Conservation (phyloP, 2,113 vertebrate genomes). For the Leptobrachium ailaonicum region DNA sequence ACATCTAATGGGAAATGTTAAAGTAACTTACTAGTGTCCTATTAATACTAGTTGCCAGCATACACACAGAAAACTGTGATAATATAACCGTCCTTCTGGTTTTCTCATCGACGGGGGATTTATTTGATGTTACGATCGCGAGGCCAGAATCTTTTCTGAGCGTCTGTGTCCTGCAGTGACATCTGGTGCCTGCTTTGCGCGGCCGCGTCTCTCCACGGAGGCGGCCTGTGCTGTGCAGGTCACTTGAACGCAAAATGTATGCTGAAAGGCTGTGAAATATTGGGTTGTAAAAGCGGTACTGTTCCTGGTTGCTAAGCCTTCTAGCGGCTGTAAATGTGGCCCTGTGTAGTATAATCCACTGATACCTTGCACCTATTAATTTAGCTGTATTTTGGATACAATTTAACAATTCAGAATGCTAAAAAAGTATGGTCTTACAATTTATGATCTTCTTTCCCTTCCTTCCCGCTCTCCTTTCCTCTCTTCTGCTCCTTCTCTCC, state of each 20-base stretch:
- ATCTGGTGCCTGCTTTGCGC: conserved; percentile 30
- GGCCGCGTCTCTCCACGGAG: conserved; percentile 6
- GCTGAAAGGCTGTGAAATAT: conserved; percentile 36
- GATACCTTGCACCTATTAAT: too few species aligned
- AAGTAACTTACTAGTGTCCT: not conserved
- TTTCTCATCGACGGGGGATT: not conserved
- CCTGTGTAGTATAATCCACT: not conserved
- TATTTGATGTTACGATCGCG: not conserved
- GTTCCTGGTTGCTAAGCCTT: not conserved
- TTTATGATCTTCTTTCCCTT: too few species aligned
- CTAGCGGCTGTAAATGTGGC: not conserved
- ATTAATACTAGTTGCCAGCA: not conserved
- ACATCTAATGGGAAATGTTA: not conserved
- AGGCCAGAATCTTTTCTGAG: not conserved
- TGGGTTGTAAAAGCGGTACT: conserved; percentile 1
- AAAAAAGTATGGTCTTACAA: too few species aligned
- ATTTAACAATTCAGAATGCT: too few species aligned
- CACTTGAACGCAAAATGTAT: not conserved
- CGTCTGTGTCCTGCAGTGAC: conserved; percentile 38
- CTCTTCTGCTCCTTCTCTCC: too few species aligned
- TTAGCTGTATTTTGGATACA: too few species aligned
- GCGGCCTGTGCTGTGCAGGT: not conserved
- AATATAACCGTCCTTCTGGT: too few species aligned
- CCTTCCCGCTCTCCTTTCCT: too few species aligned
- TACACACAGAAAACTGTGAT: too few species aligned